Evolutionary conservation across 1,140 invertebrate genomes (phyloP).

Genomic region (Cherax quadricarinatus): DNA sequence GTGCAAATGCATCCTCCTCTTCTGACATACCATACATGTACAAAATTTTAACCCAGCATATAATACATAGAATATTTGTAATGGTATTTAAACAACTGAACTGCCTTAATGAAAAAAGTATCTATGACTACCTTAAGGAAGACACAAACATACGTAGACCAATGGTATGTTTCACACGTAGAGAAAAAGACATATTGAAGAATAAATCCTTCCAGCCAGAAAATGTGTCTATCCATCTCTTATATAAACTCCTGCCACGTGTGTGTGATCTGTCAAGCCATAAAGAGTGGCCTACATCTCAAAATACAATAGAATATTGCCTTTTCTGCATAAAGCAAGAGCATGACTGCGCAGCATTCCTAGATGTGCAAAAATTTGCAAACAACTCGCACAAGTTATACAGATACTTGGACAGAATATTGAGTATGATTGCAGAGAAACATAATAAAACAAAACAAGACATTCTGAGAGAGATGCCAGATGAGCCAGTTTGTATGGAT

Average conservation of each 20-base stretch:
- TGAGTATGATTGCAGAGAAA: not conserved
- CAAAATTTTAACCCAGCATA: conserved; percentile 22
- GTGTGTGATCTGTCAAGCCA: not conserved
- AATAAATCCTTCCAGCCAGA: not conserved
- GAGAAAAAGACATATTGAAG: not conserved
- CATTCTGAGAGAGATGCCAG: not conserved
- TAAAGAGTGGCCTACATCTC: not conserved
- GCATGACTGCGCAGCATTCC: not conserved
- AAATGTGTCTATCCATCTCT: not conserved
- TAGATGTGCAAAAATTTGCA: not conserved
- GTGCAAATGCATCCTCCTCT: not conserved
- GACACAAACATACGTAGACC: not conserved
- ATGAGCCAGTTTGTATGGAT: not conserved
- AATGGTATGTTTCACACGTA: not conserved
- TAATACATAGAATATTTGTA: conserved; percentile 24
- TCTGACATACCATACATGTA: not conserved
- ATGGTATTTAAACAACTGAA: conserved; percentile 29
- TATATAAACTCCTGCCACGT: conserved; percentile 11
- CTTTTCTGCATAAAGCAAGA: conserved; percentile 15
- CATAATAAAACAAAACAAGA: not conserved
- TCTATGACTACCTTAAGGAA: not conserved
- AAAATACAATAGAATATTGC: not conserved
- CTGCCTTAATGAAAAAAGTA: not conserved
- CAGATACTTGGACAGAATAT: not conserved
- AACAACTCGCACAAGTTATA: not conserved